These are phyloP conservation scores for Psittacula derbiana DNA, from an alignment of 2,797 vertebrate genomes.

Conservation along the genomic window DNA sequence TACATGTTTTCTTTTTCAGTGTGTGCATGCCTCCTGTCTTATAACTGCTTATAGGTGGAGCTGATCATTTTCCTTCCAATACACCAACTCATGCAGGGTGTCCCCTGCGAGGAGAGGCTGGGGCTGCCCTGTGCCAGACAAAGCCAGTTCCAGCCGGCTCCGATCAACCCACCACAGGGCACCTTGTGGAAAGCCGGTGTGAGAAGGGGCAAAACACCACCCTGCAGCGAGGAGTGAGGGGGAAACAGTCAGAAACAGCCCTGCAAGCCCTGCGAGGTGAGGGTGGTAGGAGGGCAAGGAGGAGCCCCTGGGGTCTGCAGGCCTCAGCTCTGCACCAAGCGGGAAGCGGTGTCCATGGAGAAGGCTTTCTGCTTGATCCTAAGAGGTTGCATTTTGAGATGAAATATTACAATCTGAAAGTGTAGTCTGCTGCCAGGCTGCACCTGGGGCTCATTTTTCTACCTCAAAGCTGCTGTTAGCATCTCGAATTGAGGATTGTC, in stretches of 20 bases:
- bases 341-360: neutral
- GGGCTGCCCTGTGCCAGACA: neutral
- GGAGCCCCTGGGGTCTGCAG: accelerated
- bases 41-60: neutral
- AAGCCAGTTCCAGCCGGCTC: accelerated
- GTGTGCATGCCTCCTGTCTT: neutral
- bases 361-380: neutral
- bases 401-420: neutral
- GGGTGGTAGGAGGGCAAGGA: neutral
- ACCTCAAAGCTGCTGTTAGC: neutral
- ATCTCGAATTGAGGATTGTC: neutral
- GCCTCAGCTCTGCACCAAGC: neutral
- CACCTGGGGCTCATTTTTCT: neutral
- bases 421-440: accelerated
- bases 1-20: neutral
- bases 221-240: neutral
- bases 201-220: neutral
- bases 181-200: accelerated
- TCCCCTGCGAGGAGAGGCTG: neutral
- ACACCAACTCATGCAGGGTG: neutral
- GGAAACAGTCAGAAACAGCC: neutral
- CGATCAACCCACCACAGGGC: accelerated
- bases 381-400: neutral
- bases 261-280: accelerated
- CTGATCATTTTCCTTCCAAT: neutral